Percentiles rank a stretch among this genome's conserved stretches.
Evolutionary conservation across 2,113 vertebrate genomes (phyloP).

Genomic region (Corythaeola cristata): DNA sequence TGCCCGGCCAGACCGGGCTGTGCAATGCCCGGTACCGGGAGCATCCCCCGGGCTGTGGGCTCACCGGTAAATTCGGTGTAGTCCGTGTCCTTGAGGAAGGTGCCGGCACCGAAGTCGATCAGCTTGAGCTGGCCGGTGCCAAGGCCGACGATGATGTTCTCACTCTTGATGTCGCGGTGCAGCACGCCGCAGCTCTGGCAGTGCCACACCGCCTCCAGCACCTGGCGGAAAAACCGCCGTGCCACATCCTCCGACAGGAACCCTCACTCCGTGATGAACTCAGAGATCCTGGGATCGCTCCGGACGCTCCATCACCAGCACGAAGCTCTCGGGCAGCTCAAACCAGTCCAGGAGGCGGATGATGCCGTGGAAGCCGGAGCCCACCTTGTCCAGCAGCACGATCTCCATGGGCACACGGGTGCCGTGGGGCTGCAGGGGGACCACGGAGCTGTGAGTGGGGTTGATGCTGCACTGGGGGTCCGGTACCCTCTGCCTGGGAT

Average conservation of each 20-base stretch:
- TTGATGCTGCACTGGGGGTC: background rate
- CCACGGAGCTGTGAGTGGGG: background rate
- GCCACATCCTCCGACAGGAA: constrained; percentile 88
- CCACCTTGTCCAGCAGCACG: constrained; percentile 86
- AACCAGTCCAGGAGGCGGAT: constrained; percentile 94
- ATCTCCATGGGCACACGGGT: constrained; percentile 90
- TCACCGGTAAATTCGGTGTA: constrained; percentile 96
- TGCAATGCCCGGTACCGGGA: background rate
- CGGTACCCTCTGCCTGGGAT: background rate
- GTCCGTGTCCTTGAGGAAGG: constrained; percentile 90
- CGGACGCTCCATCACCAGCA: constrained; percentile 89
- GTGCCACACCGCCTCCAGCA: constrained; percentile 90
- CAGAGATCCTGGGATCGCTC: constrained; percentile 89
- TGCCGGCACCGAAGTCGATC: constrained; percentile 94
- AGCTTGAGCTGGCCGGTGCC: constrained; percentile 89
- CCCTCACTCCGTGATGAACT: constrained; percentile 90
- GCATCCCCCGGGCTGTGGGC: background rate
- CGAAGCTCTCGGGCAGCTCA: constrained; percentile 88
- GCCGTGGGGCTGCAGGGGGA: constrained; percentile 77
- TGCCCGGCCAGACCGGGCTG: background rate
- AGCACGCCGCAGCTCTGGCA: constrained; percentile 89
- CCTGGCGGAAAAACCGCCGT: constrained; percentile 87
- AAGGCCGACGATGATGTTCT: constrained; percentile 91
- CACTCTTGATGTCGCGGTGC: constrained; percentile 93
- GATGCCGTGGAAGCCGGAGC: constrained; percentile 83